A percentile compares a stretch with the other conserved stretches of the same genome.
phyloP scores from a whole-genome alignment of 2,888 invertebrate species.

The Megaustenia siamemsis region DNA sequence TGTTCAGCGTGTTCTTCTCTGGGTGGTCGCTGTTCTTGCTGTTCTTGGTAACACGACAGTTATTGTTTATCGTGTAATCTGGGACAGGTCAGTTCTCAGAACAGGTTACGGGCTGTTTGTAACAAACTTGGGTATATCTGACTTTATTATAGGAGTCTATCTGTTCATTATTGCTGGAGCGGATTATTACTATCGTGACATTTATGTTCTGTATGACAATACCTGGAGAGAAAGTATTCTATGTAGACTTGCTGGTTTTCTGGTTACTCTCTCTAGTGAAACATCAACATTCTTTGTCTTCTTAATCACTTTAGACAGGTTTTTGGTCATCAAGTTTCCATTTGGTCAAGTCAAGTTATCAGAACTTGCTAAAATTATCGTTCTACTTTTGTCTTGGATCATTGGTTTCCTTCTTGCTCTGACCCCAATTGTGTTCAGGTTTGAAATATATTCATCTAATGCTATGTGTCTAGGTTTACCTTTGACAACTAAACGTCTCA shows the following conservation, averaged over 20 bases:
- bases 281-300: conserved; percentile 80
- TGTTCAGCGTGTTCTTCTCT: conserved; percentile 67
- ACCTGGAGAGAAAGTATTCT: conserved; percentile 75
- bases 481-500: background rate
- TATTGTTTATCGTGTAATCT: conserved; percentile 36
- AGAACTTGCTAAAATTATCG: conserved; percentile 51
- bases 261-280: conserved; percentile 78
- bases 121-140: conserved; percentile 70
- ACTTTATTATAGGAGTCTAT: conserved; percentile 75
- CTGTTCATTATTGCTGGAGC: conserved; percentile 73
- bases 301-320: conserved; percentile 84
- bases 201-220: conserved; percentile 67
- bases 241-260: conserved; percentile 79
- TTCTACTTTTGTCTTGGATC: conserved; percentile 63
- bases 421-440: background rate
- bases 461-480: conserved; percentile 18
- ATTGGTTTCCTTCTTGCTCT: conserved; percentile 3
- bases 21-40: conserved; percentile 56
- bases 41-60: conserved; percentile 38
- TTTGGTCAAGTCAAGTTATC: conserved; percentile 70
- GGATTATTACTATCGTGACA: conserved; percentile 69
- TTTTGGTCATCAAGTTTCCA: conserved; percentile 84
- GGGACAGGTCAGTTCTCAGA: conserved; percentile 56
- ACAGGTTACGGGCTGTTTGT: conserved; percentile 65
- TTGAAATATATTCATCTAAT: background rate